Conservation (phyloP, 2,797 vertebrate genomes). For the Sebastiscus tertius region DNA sequence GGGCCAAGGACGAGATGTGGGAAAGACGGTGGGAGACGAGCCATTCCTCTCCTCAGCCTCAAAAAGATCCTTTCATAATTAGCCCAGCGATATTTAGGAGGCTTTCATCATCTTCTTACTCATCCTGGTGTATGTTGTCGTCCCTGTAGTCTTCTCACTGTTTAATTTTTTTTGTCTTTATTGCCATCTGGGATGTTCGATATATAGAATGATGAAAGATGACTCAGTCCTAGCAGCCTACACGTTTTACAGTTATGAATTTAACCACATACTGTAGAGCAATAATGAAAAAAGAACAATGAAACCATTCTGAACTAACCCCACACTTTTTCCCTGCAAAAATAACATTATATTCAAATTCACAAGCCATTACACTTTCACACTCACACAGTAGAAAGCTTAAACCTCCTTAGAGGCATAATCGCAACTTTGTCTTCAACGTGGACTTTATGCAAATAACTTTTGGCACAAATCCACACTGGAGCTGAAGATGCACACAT, state of each 20-base stretch:
- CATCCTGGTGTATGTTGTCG: conserved; percentile 11
- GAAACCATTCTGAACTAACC: conserved; percentile 17
- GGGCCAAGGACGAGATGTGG: conserved; percentile 54
- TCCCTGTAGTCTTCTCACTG: conserved; percentile 18
- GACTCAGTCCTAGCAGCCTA: conserved; percentile 53
- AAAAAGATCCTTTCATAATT: conserved; percentile 47
- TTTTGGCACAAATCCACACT: neutral
- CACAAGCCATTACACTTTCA: neutral
- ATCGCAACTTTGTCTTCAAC: conserved; percentile 5
- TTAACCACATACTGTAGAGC: conserved; percentile 16
- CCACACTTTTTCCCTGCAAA: conserved; percentile 7
- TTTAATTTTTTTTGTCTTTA: conserved; percentile 17
- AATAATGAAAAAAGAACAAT: conserved; percentile 21
- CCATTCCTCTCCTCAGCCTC: conserved; percentile 50
- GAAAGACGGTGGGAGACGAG: conserved; percentile 39
- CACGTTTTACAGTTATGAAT: conserved; percentile 38
- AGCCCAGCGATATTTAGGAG: conserved; percentile 33
- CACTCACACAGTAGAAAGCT: neutral
- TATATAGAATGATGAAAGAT: conserved; percentile 32
- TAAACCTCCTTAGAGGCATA: conserved; percentile 4
- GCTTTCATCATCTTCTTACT: conserved; percentile 31
- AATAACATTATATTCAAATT: conserved; percentile 12
- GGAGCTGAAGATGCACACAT: neutral
- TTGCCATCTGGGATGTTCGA: conserved; percentile 40
- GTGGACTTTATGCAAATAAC: neutral